Evolutionary conservation across 53 echinoderm and acorn worm genomes (phyloP).

Genomic region (Echinometra lucunter): DNA sequence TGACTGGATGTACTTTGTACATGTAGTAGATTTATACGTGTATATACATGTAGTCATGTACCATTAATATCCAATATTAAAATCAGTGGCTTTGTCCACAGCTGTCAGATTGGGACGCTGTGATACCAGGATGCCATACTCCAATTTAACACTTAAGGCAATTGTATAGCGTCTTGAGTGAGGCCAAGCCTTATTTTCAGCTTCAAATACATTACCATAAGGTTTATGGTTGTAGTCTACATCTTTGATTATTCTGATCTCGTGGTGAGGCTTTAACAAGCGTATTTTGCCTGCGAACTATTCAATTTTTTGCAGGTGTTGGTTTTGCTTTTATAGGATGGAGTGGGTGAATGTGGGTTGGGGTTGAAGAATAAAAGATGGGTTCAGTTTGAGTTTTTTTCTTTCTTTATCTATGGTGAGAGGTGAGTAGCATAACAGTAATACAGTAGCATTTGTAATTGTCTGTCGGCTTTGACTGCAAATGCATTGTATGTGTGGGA

Average conservation of each 20-base stretch:
- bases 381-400: background rate
- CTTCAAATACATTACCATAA: too few species aligned
- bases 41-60: too few species aligned
- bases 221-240: background rate
- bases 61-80: too few species aligned
- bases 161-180: background rate
- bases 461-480: background rate
- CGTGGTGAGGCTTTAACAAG: background rate
- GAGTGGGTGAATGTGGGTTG: conserved; percentile 26
- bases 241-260: background rate
- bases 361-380: background rate
- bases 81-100: too few species aligned
- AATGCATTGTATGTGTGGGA: background rate
- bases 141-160: too few species aligned
- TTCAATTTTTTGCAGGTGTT: background rate
- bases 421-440: background rate
- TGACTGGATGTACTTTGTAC: too few species aligned
- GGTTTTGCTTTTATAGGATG: background rate
- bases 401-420: background rate
- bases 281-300: background rate
- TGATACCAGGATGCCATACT: too few species aligned
- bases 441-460: background rate
- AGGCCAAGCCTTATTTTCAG: background rate
- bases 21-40: too few species aligned
- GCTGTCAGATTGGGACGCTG: too few species aligned